Base-by-base conservation (phyloP, 2,888 invertebrate genomes). In the Tubiluchus corallicola region DNA sequence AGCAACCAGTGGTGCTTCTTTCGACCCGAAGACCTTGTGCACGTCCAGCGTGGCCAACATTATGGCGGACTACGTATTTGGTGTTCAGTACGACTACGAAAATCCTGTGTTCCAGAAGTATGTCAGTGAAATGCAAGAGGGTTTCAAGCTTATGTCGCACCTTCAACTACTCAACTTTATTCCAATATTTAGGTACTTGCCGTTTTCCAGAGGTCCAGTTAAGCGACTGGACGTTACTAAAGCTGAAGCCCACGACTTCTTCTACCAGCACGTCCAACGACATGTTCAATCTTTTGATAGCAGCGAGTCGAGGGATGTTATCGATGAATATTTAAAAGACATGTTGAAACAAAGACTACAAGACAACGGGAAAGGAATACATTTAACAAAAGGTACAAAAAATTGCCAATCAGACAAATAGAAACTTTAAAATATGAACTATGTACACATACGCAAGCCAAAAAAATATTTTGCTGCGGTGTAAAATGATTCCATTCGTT, bases 111-210 rank as follows among this genome's bases (percentile, higher is more conserved):
- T 29, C 9, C 9, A 9, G 29, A 29, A 29, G 29, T 29, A 29
- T n/a, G 29, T 29, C 29, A n/a, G 9, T n/a, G 29, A 29, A n/a
- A 29, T 29, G 29, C 29, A 29, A n/a, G 29, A 29, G 29, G 29
- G 29, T n/a, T 29, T 29, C 29, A n/a, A 9, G 29, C 29, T 29
- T 9, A 29, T 29, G 29, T 9, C 29, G 29, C 29, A 29, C 29
- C 29, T 29, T 9, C 9, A n/a, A 9, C 9, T 29, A 9, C 29
- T 29, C 9, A 29, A 29, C n/a, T 29, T 29, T n/a, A 9, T 29
- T 9, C 29, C 29, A 9, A n/a, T n/a, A n/a, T n/a, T 29, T 9
- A 9, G 29, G n/a, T n/a, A 29, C 29, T n/a, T 29, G 29, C 29
- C 29, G 9, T 9, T 29, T 9, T 9, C 29, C 9, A 9, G 29